Evolutionary conservation across 2,797 vertebrate genomes (phyloP).

Genomic region (Galaxias olidus): DNA sequence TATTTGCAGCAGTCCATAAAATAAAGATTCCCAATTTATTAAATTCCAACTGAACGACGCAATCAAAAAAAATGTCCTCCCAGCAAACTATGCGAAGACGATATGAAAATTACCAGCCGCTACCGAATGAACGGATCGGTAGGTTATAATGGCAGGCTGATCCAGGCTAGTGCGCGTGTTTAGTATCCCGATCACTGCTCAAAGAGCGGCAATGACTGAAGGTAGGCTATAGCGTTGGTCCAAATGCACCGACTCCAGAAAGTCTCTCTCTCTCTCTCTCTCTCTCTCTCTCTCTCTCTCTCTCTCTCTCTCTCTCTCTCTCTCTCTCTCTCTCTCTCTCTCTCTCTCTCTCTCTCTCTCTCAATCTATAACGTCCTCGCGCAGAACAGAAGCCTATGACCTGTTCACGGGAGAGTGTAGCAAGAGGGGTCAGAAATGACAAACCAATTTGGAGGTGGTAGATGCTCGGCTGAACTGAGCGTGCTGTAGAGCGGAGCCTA

Average conservation of each 20-base stretch:
- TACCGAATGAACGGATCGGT: constrained; percentile 29
- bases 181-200: constrained; percentile 70
- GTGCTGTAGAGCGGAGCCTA: constrained; percentile 54
- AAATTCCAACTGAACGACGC: constrained; percentile 22
- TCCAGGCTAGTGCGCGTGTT: constrained; percentile 56
- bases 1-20: too few relatives aligned
- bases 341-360: constrained; percentile 55
- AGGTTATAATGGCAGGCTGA: constrained; percentile 25
- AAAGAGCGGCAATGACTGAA: constrained; percentile 33
- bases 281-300: constrained; percentile 11
- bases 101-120: constrained; percentile 10
- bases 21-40: constrained; percentile 3
- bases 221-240: constrained; percentile 46
- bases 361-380: constrained; percentile 63
- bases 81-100: constrained; percentile 13
- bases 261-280: constrained; percentile 35
- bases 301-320: constrained; percentile 14
- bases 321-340: constrained; percentile 3
- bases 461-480: constrained; percentile 66
- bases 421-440: constrained; percentile 73
- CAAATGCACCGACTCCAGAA: constrained; percentile 57
- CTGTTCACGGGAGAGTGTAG: constrained; percentile 47
- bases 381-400: constrained; percentile 54
- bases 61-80: constrained; percentile 10
- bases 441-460: constrained; percentile 76